Conservation (phyloP, 2,888 invertebrate genomes). For the Melikaiella ostensackeni region DNA sequence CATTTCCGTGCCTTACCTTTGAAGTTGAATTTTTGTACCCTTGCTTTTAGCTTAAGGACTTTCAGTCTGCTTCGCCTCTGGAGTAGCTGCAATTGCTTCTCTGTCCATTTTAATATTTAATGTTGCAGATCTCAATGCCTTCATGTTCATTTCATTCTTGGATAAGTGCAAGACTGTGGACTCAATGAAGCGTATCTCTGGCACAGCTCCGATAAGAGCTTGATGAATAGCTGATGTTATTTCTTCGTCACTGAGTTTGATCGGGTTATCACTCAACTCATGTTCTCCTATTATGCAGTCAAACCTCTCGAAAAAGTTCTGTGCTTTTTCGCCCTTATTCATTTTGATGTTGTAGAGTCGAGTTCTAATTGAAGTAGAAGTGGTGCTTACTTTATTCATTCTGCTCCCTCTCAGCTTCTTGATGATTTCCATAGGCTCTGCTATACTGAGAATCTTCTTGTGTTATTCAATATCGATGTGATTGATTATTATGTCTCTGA, state of each 20-base stretch:
- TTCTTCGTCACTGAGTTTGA: too few species aligned
- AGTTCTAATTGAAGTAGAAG: conserved; percentile 50
- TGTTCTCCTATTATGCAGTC: too few species aligned
- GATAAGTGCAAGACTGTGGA: too few species aligned
- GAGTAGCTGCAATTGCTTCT: background rate
- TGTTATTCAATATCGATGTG: conserved; percentile 49
- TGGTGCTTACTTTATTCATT: conserved; percentile 47
- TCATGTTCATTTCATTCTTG: too few species aligned
- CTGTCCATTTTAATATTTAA: conserved; percentile 13
- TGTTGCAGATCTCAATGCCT: too few species aligned
- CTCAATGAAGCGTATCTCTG: too few species aligned
- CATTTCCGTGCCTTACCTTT: conserved; percentile 5
- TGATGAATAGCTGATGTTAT: too few species aligned
- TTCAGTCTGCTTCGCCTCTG: conserved; percentile 17
- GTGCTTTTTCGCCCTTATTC: conserved; percentile 46
- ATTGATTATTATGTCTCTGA: conserved; percentile 47
- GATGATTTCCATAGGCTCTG: conserved; percentile 48
- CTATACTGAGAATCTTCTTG: conserved; percentile 50
- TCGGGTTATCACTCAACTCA: too few species aligned
- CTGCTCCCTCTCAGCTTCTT: conserved; percentile 43
- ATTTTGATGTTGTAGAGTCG: conserved; percentile 42
- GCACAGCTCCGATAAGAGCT: too few species aligned
- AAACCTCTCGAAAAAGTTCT: conserved; percentile 38
- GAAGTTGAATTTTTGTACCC: conserved; percentile 9
- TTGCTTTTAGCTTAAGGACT: conserved; percentile 35